phyloP scores from a whole-genome alignment of 2,888 invertebrate species.

The Adelognathus sp. region DNA sequence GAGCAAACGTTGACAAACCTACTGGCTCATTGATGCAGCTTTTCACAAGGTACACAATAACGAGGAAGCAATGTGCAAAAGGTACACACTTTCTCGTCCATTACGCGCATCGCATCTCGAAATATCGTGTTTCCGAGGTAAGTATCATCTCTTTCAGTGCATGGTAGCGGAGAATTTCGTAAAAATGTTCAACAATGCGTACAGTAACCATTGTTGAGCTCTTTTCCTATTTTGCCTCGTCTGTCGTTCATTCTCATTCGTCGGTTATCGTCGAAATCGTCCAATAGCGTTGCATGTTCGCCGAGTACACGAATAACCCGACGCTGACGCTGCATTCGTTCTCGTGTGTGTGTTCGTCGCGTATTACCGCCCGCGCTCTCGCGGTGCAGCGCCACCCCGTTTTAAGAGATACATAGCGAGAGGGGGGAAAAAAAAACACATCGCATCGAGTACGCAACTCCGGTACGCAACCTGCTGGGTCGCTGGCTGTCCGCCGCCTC shows the following conservation, averaged over 20 bases:
- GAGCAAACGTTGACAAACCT: no score
- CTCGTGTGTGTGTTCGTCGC: background rate
- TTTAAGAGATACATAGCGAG: background rate
- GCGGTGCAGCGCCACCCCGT: constrained; percentile 9
- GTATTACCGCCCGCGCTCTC: no score
- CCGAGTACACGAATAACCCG: constrained; percentile 3
- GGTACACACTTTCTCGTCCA: no score
- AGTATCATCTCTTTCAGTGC: no score
- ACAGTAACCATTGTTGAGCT: background rate
- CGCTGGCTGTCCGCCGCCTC: background rate
- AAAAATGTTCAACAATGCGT: no score
- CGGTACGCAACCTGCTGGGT: constrained; percentile 39
- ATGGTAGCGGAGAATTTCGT: no score
- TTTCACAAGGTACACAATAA: no score
- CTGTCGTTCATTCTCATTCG: no score
- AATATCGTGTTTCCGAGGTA: no score
- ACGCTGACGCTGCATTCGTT: background rate
- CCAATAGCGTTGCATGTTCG: background rate
- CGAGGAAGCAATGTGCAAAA: no score
- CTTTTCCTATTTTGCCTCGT: background rate
- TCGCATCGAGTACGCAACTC: constrained; percentile 31
- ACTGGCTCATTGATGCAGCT: no score
- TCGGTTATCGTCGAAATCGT: background rate
- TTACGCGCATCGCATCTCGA: no score
- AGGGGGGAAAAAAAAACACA: background rate